Evolutionary conservation across 1,140 invertebrate genomes (phyloP).

Genomic region (Lithobius niger): DNA sequence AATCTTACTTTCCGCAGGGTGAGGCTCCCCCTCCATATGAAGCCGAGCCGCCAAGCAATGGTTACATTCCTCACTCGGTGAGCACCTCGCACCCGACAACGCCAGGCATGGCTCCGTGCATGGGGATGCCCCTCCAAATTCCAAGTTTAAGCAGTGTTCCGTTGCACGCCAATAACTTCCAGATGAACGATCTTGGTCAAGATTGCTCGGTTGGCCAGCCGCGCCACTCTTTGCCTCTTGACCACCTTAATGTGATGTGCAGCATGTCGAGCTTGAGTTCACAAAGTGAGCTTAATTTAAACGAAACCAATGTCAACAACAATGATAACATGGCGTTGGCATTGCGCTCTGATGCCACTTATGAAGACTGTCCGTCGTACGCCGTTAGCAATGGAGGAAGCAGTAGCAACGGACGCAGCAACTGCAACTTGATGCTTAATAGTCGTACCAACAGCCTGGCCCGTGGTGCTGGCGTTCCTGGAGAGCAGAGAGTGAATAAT

Average conservation of each 20-base stretch:
- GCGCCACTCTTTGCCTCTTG: background rate
- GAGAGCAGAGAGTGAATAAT: background rate
- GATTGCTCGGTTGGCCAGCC: background rate
- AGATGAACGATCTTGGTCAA: slow-evolving; percentile 10
- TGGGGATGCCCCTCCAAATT: background rate
- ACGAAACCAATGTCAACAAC: background rate
- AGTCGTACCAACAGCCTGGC: no score
- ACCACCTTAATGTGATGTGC: slow-evolving; percentile 1
- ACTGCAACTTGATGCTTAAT: no score
- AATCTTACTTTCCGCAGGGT: slow-evolving; percentile 21
- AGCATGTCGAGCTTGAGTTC: slow-evolving; percentile 10
- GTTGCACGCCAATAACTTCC: slow-evolving; percentile 4
- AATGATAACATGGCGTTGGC: background rate
- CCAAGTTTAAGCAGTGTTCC: background rate
- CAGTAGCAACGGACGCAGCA: no score
- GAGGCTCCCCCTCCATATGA: slow-evolving; percentile 24
- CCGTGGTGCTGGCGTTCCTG: background rate
- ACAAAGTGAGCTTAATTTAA: slow-evolving; percentile 5
- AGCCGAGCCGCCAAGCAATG: background rate
- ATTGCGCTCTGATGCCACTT: slow-evolving; percentile 9
- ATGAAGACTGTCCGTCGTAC: slow-evolving; percentile 5
- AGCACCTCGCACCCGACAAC: slow-evolving; percentile 6
- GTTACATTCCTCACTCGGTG: background rate
- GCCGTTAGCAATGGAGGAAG: background rate
- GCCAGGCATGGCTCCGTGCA: background rate